Evolutionary conservation across 2,113 vertebrate genomes (phyloP).

Genomic region (Apeltes quadracus): DNA sequence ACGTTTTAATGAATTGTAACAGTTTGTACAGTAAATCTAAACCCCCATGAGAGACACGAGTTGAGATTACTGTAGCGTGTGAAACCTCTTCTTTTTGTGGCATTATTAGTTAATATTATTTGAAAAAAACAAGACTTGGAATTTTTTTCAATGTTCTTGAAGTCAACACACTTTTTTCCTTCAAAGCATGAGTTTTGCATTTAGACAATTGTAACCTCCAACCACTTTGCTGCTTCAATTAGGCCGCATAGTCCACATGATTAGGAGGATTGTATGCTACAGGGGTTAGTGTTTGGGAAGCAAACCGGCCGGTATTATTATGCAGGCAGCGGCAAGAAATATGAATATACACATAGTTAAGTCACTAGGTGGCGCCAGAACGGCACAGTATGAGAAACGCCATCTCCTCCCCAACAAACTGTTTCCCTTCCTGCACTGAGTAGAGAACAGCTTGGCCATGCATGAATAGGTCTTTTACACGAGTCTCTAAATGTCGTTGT

Average conservation of each 20-base stretch:
- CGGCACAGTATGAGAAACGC: not conserved
- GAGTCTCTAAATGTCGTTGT: not conserved
- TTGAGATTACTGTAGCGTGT: not conserved
- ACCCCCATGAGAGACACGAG: not conserved
- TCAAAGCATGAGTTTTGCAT: not conserved
- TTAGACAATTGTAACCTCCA: not conserved
- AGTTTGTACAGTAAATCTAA: not conserved
- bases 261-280: no score
- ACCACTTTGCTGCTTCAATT: no score
- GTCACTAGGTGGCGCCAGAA: slow-evolving; percentile 26
- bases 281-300: no score
- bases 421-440: not conserved
- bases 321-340: not conserved
- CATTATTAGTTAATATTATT: not conserved
- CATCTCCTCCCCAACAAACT: not conserved
- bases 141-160: not conserved
- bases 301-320: no score
- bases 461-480: not conserved
- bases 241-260: no score
- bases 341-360: not conserved
- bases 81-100: not conserved
- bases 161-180: not conserved
- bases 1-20: not conserved
- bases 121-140: not conserved
- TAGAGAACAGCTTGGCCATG: not conserved